These are phyloP conservation scores for Athene cunicularia DNA, from an alignment of 2,113 vertebrate species.

Conservation along the genomic window DNA sequence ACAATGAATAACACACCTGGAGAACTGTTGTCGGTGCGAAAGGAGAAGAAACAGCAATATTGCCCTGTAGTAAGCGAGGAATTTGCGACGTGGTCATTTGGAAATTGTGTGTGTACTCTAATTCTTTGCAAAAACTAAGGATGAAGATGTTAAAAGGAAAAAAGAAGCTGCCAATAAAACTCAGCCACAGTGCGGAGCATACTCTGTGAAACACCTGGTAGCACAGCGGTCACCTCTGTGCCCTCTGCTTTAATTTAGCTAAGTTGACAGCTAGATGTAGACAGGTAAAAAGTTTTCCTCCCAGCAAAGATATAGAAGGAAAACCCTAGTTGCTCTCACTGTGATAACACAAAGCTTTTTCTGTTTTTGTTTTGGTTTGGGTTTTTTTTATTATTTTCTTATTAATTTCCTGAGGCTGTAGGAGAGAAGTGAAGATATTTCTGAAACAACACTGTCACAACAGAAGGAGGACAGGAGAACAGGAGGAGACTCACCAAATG, in stretches of 20 bases:
- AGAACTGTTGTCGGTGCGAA: neutral
- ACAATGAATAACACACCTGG: neutral
- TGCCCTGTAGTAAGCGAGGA: neutral
- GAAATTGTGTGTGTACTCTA: neutral
- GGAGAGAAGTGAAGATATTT: neutral
- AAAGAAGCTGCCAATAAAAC: neutral
- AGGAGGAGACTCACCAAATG: neutral
- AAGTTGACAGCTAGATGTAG: neutral
- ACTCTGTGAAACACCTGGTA: neutral
- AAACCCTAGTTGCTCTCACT: neutral
- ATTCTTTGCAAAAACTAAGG: neutral
- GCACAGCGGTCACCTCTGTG: neutral
- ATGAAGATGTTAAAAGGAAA: neutral
- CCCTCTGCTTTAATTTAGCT: neutral
- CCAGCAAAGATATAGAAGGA: neutral
- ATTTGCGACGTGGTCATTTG: neutral
- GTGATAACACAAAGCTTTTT: neutral
- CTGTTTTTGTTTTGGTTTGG: too few relatives aligned
- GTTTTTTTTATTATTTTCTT: neutral
- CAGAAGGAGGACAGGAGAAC: neutral
- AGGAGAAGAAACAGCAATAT: neutral
- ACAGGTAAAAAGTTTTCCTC: neutral
- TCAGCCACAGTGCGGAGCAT: neutral
- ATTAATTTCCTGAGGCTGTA: neutral
- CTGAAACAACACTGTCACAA: fast-evolving